Base-by-base conservation (phyloP, 2,113 vertebrate species). In the Phrynocephalus versicolor region DNA sequence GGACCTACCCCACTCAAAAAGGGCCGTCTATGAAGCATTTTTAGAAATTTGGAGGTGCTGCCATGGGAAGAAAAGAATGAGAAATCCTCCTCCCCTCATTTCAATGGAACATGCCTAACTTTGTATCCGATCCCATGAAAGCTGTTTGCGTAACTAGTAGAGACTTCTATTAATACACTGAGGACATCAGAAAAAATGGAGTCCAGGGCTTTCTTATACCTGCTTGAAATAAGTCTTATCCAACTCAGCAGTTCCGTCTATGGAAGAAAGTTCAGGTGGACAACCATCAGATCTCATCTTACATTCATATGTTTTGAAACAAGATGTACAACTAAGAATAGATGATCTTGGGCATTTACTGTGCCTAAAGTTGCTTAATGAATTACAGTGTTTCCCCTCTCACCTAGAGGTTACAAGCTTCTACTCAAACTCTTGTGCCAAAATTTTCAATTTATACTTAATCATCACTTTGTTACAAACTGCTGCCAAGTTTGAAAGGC, bases 311-410 rank as follows among this genome's bases (percentile, higher is more conserved):
- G 55, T 37, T 0, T 0, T 39, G 37, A 90, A 87, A 85, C 83
- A 45, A 60, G 69, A 39, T 85, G 57, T 35, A 79, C 86, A 85
- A 85, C 67, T 69, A 5, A 87, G 71, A 85, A 25, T n/a, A 67
- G 80, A 84, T 35, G 62, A 10, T 85, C 64, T 0, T 82, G 51
- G 10, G 70, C 88, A 84, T 89, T 83, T 78, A 62, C 76, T 78
- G 45, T 79, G 82, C 89, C 80, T 76, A 0, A 87, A 79, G 39
- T 72, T 88, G 76, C 51, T 90, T 93, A 93, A 94, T 90, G 92
- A 93, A 94, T 92, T 93, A 93, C 89, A 88, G 65, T 21, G n/a
- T 74, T 93, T 93, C 88, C 91, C 86, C 87, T 95, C 89, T 94
- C 78, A 92, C 89, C 88, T 79, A 73, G 57, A 3, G 64, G 87